phyloP scores from a whole-genome alignment of 2,888 invertebrate species.

The Leptopterna dolabrata region DNA sequence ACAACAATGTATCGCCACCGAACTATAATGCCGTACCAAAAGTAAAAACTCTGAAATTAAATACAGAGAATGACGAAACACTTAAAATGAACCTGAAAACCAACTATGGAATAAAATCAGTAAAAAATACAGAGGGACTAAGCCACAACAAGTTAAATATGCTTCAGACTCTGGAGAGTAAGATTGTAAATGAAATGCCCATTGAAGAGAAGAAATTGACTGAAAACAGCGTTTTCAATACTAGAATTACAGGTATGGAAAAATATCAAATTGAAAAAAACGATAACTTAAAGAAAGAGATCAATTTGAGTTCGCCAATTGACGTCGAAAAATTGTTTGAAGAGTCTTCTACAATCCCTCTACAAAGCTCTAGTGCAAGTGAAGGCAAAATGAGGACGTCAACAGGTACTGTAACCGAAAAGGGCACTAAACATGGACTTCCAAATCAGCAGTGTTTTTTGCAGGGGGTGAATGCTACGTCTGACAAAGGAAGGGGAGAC shows the following conservation, averaged over 20 bases:
- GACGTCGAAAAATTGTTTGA: conserved; percentile 22
- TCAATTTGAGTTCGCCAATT: background rate
- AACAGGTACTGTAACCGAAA: background rate
- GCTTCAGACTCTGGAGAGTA: background rate
- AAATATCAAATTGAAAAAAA: background rate
- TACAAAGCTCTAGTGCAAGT: background rate
- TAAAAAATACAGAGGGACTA: background rate
- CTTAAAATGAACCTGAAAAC: background rate
- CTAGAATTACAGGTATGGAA: background rate
- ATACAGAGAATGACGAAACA: background rate
- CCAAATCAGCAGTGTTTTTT: background rate
- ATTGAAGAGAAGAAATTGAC: background rate
- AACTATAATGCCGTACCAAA: no score
- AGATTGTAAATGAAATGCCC: background rate
- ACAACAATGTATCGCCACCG: no score
- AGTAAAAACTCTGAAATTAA: background rate
- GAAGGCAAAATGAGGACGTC: background rate
- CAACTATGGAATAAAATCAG: background rate
- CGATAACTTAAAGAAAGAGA: background rate
- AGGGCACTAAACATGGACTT: background rate
- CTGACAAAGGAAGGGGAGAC: background rate
- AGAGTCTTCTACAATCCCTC: conserved; percentile 22
- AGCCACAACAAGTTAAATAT: background rate
- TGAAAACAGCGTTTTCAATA: background rate
- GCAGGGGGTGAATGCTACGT: background rate